A percentile compares a stretch with the other conserved stretches of the same genome.
Evolutionary conservation across 2,888 invertebrate species (phyloP).

Genomic region (Caenorhabditis plicata): DNA sequence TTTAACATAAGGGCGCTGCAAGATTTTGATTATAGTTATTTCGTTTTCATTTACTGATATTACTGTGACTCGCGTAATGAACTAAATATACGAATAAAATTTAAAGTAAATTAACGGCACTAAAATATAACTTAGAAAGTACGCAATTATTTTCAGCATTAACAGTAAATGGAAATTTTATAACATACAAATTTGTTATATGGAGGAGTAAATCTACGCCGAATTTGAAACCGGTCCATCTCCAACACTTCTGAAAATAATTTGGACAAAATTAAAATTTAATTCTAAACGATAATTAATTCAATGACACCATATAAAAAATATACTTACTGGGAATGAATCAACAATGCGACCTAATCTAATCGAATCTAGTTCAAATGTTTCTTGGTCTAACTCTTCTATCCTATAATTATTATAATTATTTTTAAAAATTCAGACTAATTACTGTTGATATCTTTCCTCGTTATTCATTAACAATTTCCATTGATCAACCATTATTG

Average conservation of each 20-base stretch:
- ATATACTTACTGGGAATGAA: slow-evolving; percentile 24
- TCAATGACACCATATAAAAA: no score
- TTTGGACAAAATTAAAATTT: slow-evolving; percentile 1
- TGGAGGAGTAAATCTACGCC: slow-evolving; percentile 52
- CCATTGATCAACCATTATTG: slow-evolving; percentile 42
- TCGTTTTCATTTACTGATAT: no score
- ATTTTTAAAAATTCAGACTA: background rate
- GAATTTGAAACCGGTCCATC: slow-evolving; percentile 55
- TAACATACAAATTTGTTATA: slow-evolving; percentile 26
- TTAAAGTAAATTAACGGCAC: no score
- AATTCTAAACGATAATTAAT: no score
- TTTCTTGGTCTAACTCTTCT: slow-evolving; percentile 22
- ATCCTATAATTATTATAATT: background rate
- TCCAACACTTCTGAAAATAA: slow-evolving; percentile 51
- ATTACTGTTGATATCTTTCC: slow-evolving; percentile 23
- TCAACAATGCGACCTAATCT: slow-evolving; percentile 45
- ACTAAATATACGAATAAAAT: no score
- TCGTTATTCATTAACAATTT: slow-evolving; percentile 40
- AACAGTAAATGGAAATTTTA: background rate
- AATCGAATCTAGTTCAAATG: slow-evolving; percentile 37
- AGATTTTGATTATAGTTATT: no score
- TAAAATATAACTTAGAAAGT: no score
- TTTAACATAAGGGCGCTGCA: slow-evolving; percentile 34
- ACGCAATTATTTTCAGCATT: background rate
- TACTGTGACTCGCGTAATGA: no score